Conservation (phyloP, 2,113 vertebrate genomes). For the Trematocara zebra region DNA sequence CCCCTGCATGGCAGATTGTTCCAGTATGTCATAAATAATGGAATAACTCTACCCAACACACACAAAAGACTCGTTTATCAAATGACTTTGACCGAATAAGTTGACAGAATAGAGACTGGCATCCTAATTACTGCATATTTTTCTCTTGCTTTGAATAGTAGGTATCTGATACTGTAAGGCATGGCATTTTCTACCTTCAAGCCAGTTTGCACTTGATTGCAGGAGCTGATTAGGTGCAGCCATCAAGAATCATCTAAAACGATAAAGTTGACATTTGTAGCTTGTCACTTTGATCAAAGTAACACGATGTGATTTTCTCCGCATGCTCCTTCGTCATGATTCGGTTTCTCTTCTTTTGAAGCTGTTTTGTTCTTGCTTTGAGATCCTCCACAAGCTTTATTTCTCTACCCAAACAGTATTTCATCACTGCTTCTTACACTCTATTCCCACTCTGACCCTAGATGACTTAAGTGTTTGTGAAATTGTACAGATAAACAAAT, state of each 20-base stretch:
- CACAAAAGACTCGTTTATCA: not conserved
- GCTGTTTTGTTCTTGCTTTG: not conserved
- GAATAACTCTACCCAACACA: not conserved
- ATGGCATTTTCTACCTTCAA: not conserved
- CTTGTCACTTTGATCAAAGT: slow-evolving; percentile 18
- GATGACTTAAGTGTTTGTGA: slow-evolving; percentile 9
- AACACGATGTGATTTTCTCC: not conserved
- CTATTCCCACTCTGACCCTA: not conserved
- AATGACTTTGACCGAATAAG: not conserved
- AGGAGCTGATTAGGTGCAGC: slow-evolving; percentile 9
- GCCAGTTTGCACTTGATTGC: slow-evolving; percentile 14
- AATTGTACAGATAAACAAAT: slow-evolving; percentile 11
- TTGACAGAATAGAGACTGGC: slow-evolving; percentile 20
- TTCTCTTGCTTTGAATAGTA: not conserved
- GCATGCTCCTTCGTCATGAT: not conserved
- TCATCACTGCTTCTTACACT: not conserved
- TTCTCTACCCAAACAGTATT: not conserved
- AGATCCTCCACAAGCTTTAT: not conserved
- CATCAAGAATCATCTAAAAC: not conserved
- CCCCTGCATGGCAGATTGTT: slow-evolving; percentile 25
- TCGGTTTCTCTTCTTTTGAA: not conserved
- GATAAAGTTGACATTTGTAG: not conserved
- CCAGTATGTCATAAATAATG: slow-evolving; percentile 43
- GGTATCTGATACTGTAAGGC: slow-evolving; percentile 21
- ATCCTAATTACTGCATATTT: slow-evolving; percentile 19